Evolutionary conservation across 2,113 vertebrate species (phyloP), one percentile per base, ranked within the genome.

Genomic region (Indicator indicator): DNA sequence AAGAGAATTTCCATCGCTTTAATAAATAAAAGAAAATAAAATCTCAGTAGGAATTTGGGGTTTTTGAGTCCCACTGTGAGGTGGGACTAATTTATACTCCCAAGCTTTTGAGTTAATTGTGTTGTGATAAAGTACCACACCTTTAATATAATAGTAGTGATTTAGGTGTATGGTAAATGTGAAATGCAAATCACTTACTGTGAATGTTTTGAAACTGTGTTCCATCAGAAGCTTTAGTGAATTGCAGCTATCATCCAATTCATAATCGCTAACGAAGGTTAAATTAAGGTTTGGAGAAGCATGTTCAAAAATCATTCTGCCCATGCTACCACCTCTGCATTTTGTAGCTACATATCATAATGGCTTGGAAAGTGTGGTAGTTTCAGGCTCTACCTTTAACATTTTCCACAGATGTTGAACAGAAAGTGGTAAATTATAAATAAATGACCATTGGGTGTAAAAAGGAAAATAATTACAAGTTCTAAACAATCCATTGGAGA

Each of bases 161-260:
- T 92, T 92, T 73, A 10, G 87, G 89, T 94, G 80, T 95, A 75
- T 81, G 86, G 20, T 93, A 70, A 48, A 83, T 90, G 63, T 91
- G 88, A 90, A 96, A 96, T 95, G 91, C 84, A 94, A 96, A 86
- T 96, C 91, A 91, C 90, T 89, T 71, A 74, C 36, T 93, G 87
- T 52, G 93, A 88, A 92, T 92, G 88, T 93, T 96, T 96, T 93
- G 79, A 96, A 97, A 96, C 48, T 73, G 19, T 82, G 55, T 94
- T 90, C 86, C 95, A 83, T 92, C 83, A 83, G 93, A 89, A 94
- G 26, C 55, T 84, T 88, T 93, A 85, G 73, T 94, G 78, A 97
- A 94, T 95, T 95, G 84, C 72, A 93, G 38, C 89, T 92, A 83
- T 94, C 89, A 97, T 65, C 82, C 54, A 89, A 75, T 94, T 88